phyloP scores from a whole-genome alignment of 2,113 vertebrate species.

The Trogon melanurus region DNA sequence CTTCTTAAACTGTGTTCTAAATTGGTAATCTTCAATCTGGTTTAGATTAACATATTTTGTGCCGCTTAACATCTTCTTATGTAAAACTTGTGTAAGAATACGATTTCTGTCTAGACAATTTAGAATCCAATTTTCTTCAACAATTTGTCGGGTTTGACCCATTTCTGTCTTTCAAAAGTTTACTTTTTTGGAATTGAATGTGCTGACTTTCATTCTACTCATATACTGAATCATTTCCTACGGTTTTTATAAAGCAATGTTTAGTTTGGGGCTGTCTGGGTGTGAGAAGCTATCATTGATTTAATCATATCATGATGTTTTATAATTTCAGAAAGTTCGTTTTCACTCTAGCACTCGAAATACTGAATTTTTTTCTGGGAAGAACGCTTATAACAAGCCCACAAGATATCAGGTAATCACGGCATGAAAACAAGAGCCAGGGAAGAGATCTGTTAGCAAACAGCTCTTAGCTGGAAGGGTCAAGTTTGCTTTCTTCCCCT shows the following conservation, averaged over 20 bases:
- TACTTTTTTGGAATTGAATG: background rate
- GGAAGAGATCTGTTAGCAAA: background rate
- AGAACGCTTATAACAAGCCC: slow-evolving; percentile 88
- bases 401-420: slow-evolving; percentile 91
- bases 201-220: background rate
- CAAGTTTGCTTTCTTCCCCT: background rate
- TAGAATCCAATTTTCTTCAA: background rate
- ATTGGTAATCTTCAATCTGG: background rate
- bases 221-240: background rate
- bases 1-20: background rate
- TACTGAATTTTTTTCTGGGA: slow-evolving; percentile 83
- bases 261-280: background rate
- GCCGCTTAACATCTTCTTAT: background rate
- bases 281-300: background rate
- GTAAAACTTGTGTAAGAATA: background rate
- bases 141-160: background rate
- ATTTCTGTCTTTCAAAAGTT: background rate
- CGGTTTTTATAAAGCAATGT: background rate
- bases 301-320: slow-evolving; percentile 20
- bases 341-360: slow-evolving; percentile 82
- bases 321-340: slow-evolving; percentile 82
- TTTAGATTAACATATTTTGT: background rate
- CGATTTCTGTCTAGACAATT: background rate
- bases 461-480: background rate
- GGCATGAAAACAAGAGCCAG: background rate